These are phyloP conservation scores for Antheraea pernyi DNA, from an alignment of 1,140 invertebrate species.

Conservation along the genomic window DNA sequence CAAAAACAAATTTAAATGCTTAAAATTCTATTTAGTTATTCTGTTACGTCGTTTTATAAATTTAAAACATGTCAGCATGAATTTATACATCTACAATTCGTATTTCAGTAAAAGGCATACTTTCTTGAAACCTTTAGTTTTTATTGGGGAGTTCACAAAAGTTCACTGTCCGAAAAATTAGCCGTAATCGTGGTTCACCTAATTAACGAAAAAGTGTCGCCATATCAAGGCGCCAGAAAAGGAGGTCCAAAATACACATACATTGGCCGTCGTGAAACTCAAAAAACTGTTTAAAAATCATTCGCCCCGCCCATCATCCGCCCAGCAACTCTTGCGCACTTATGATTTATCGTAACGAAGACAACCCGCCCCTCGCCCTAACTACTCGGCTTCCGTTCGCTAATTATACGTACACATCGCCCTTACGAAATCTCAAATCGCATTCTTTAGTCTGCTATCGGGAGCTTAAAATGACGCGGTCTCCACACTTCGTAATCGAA, in stretches of 20 bases:
- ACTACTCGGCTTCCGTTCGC: conserved; percentile 66
- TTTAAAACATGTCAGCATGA: not conserved
- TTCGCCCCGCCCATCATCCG: conserved; percentile 69
- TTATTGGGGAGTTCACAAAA: not conserved
- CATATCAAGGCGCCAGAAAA: conserved; percentile 63
- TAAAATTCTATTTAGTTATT: not conserved
- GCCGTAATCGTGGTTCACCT: conserved; percentile 68
- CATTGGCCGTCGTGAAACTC: conserved; percentile 67
- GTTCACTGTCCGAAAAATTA: conserved; percentile 55
- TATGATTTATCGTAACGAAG: conserved; percentile 75
- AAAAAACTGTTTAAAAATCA: conserved; percentile 78
- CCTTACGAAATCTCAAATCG: conserved; percentile 60
- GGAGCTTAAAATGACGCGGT: conserved; percentile 23
- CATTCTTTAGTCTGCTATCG: conserved; percentile 45
- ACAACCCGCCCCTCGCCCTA: conserved; percentile 71
- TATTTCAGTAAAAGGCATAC: conserved; percentile 1
- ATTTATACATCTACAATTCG: not conserved
- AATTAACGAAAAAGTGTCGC: conserved; percentile 77
- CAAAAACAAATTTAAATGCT: not conserved
- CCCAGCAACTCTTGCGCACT: conserved; percentile 67
- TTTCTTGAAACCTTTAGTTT: not conserved
- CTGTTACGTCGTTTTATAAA: not conserved
- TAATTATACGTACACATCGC: conserved; percentile 68
- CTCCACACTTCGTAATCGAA: conserved; percentile 30
- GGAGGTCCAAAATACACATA: conserved; percentile 61